Base-by-base conservation (phyloP, 37 sponge, comb jelly and placozoan species). In the Cladorhizidae sp. region DNA sequence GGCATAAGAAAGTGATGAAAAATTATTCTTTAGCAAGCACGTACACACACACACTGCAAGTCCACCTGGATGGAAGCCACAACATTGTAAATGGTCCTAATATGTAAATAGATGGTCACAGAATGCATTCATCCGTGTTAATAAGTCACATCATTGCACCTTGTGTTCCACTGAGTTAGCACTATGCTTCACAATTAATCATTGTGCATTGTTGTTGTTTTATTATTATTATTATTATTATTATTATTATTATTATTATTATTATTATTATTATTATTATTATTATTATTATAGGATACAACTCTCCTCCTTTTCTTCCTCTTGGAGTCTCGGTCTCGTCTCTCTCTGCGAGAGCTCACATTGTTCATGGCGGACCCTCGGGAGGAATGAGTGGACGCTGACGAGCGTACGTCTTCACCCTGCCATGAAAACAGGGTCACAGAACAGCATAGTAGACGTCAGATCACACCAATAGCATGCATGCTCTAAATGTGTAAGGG, bases 321-420 rank as follows among this genome's bases (percentile, higher is more conserved):
- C 52, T 59, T 77, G 7, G 80, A 56, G 20, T 31, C 67, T 1
- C 40, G 6, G 26, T 55, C 37, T 54, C 39, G 40, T 29, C 67
- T 75, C 75, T 37, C 43, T 21, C 51, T 43, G 9, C 39, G 61
- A 59, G 63, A 59, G 28, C 64, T 72, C 26, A 39, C 63, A 57
- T 65, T 78, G 38, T 75, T 80, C 15, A 76, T 74, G 57, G 87
- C 80, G 12, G 80, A 80, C 3, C 70, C 75, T 52, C 81, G 72
- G 26, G 80, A 79, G 15, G 72, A 33, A 25, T 33, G 54, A 26
- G 74, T 25, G 12, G 57, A 35, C 20, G 38, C 38, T 39, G 54
- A 12, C 33, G 64, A 41, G 40, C 21, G 59, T 25, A 65, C 11
- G 15, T 26, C 40, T 25, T 71, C 72, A 17, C 1, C 14, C 72